A percentile compares a stretch with the other conserved stretches of the same genome.
Conservation (phyloP, 1,140 invertebrate species). For the Papilio machaon region DNA sequence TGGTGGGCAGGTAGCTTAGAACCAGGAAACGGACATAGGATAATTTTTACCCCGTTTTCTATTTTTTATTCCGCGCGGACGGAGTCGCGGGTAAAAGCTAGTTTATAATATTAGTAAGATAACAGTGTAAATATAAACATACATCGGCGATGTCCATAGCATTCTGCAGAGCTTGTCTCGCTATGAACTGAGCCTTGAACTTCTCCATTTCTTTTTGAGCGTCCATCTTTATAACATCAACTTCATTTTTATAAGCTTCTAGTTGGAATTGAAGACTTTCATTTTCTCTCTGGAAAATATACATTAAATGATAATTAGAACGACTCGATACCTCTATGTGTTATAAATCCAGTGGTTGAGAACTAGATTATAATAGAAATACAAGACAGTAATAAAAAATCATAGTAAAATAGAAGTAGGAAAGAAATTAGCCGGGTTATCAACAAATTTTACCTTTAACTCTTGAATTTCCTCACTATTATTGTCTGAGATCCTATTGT, state of each 20-base stretch:
- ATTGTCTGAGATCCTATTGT: constrained; percentile 43
- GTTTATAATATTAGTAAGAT: too few species aligned
- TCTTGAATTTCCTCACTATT: constrained; percentile 60
- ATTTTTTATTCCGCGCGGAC: too few species aligned
- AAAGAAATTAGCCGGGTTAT: too few species aligned
- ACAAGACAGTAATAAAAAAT: too few species aligned
- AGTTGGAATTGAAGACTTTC: constrained; percentile 95
- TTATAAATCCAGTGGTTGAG: background rate
- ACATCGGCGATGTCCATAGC: constrained; percentile 52
- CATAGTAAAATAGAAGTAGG: background rate
- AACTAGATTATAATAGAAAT: too few species aligned
- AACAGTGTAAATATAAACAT: background rate
- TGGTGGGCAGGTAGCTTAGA: too few species aligned
- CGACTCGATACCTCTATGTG: too few species aligned
- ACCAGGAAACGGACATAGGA: too few species aligned
- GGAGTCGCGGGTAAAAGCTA: too few species aligned
- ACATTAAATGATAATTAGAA: background rate
- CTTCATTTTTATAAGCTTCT: constrained; percentile 97
- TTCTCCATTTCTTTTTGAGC: constrained; percentile 78
- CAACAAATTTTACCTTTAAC: constrained; percentile 69
- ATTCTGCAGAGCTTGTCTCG: constrained; percentile 67
- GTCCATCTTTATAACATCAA: constrained; percentile 86
- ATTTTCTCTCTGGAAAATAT: constrained; percentile 89
- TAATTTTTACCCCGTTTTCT: too few species aligned
- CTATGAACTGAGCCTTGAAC: constrained; percentile 76